phyloP scores from a whole-genome alignment of 2,888 invertebrate species.

The Cepaea hortensis region DNA sequence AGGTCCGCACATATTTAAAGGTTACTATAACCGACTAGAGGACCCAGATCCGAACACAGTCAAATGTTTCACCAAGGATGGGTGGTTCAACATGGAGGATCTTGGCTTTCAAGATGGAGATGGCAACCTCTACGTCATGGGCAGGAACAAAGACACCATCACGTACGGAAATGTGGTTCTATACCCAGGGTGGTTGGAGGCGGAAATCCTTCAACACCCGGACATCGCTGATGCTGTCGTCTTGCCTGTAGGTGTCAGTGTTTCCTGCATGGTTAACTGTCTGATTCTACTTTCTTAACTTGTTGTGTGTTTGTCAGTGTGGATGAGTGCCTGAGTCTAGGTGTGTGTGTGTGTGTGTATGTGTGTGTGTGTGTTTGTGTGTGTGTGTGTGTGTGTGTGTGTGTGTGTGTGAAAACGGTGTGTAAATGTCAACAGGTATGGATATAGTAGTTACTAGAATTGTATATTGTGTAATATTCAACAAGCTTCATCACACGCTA shows the following conservation, averaged over 20 bases:
- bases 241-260: constrained; percentile 11
- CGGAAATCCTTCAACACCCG: constrained; percentile 17
- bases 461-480: no score
- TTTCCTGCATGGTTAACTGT: neutral
- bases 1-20: neutral
- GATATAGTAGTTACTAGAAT: no score
- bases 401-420: no score
- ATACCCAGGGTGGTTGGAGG: constrained; percentile 33
- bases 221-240: constrained; percentile 10
- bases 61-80: constrained; percentile 36
- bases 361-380: no score
- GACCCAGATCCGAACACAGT: constrained; percentile 25
- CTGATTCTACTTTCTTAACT: no score
- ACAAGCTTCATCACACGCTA: no score
- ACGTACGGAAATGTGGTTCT: constrained; percentile 25
- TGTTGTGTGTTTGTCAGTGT: no score
- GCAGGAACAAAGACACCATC: constrained; percentile 26
- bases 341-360: no score
- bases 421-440: no score
- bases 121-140: constrained; percentile 33
- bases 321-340: no score
- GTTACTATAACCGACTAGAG: constrained; percentile 25
- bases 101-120: constrained; percentile 10
- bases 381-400: no score
- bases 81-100: constrained; percentile 30